A percentile compares a stretch with the other conserved stretches of the same genome.
Conservation (phyloP, 2,113 vertebrate genomes). For the Myxocyprinus asiaticus region DNA sequence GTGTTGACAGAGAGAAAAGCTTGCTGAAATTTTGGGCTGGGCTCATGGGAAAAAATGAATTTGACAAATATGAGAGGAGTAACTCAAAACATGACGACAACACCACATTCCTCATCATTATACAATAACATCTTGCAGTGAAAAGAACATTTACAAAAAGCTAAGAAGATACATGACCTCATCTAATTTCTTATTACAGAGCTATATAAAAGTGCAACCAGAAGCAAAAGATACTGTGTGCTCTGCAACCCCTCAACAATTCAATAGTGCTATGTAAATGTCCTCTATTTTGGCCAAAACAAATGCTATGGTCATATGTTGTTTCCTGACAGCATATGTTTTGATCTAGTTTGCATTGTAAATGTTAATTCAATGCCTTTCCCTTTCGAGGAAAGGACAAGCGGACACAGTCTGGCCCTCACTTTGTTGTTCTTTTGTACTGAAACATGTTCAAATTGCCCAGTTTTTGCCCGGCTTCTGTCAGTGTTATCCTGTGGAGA, state of each 20-base stretch:
- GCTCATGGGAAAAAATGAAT: constrained; percentile 22
- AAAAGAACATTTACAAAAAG: background rate
- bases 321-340: background rate
- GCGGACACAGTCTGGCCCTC: background rate
- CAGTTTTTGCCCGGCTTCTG: background rate
- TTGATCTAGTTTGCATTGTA: constrained; percentile 20
- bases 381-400: constrained; percentile 1
- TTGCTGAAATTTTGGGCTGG: background rate
- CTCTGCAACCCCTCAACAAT: background rate
- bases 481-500: constrained; percentile 8
- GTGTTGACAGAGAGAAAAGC: background rate
- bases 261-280: background rate
- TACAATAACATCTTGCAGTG: background rate
- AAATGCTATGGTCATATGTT: background rate
- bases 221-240: background rate
- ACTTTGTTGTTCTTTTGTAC: background rate
- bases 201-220: background rate
- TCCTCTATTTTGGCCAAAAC: background rate
- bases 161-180: background rate
- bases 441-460: background rate
- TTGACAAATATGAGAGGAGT: constrained; percentile 25
- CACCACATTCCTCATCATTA: constrained; percentile 32
- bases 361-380: constrained; percentile 5
- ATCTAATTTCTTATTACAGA: background rate
- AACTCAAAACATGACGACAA: constrained; percentile 24